A percentile compares a stretch with the other conserved stretches of the same genome.
These are phyloP conservation scores for Limosa lapponica DNA, from an alignment of 2,797 vertebrate species.

Conservation along the genomic window DNA sequence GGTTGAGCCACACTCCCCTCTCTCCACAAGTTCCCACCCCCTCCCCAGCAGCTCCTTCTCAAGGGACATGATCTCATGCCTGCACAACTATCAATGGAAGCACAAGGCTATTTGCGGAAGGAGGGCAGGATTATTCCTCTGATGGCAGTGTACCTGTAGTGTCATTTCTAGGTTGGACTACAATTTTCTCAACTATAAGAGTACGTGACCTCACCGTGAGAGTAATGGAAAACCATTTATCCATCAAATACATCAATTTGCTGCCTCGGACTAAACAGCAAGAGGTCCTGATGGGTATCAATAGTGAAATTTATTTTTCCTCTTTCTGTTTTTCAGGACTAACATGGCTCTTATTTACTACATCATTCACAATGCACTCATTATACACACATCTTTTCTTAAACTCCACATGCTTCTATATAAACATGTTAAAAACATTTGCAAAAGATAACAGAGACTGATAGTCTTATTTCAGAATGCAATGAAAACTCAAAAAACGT, in stretches of 20 bases:
- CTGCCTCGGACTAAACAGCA: background rate
- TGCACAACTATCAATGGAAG: fast-evolving
- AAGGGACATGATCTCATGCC: background rate
- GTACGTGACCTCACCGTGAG: background rate
- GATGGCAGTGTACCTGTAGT: background rate
- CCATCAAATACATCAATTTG: background rate
- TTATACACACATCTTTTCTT: background rate
- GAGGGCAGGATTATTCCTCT: background rate
- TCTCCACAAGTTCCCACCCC: fast-evolving
- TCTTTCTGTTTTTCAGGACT: background rate
- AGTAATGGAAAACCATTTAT: background rate
- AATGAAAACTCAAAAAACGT: background rate
- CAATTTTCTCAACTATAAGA: background rate
- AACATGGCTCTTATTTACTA: background rate
- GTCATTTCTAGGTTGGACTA: background rate
- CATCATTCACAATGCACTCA: background rate
- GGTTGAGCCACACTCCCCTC: fast-evolving
- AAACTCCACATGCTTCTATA: background rate
- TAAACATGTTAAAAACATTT: background rate
- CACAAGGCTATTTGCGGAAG: background rate
- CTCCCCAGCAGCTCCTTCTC: background rate
- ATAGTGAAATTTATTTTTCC: background rate
- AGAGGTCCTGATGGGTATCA: background rate
- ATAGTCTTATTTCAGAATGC: background rate
- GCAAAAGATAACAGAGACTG: background rate